phyloP scores from a whole-genome alignment of 2,113 vertebrate species.

The Emydocephalus ijimae region DNA sequence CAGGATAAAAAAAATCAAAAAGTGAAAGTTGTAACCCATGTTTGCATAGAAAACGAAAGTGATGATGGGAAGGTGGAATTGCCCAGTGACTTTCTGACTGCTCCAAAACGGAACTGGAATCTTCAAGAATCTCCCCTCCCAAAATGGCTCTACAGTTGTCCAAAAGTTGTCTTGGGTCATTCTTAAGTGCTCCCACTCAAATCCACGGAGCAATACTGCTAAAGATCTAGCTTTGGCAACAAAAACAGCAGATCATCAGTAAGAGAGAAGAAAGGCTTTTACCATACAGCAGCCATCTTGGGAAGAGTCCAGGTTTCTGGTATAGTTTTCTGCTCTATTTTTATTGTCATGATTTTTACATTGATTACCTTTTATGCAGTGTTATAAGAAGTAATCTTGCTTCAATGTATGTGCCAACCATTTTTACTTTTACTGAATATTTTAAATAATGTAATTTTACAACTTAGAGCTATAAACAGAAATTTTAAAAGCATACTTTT shows the following conservation, averaged over 20 bases:
- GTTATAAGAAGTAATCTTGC: background rate
- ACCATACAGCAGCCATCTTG: background rate
- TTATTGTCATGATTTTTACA: background rate
- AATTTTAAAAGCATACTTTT: background rate
- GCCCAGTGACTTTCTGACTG: background rate
- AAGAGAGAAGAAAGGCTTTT: background rate
- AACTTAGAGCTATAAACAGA: background rate
- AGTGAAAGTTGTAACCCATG: background rate
- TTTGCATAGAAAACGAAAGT: background rate
- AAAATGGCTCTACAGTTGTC: background rate
- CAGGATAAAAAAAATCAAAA: background rate
- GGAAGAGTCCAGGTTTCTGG: background rate
- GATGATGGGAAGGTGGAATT: background rate
- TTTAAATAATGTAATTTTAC: background rate
- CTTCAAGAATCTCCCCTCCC: background rate
- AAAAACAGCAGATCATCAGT: background rate
- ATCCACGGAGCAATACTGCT: background rate
- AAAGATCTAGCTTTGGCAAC: background rate
- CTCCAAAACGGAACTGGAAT: background rate
- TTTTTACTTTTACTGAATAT: background rate
- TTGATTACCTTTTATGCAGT: background rate
- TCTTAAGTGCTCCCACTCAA: background rate
- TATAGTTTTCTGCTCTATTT: background rate
- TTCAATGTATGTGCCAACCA: background rate
- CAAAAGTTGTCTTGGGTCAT: background rate